Evolutionary conservation across 2,113 vertebrate genomes (phyloP), one percentile per base, ranked within the genome.

Genomic region (Oncorhynchus keta): DNA sequence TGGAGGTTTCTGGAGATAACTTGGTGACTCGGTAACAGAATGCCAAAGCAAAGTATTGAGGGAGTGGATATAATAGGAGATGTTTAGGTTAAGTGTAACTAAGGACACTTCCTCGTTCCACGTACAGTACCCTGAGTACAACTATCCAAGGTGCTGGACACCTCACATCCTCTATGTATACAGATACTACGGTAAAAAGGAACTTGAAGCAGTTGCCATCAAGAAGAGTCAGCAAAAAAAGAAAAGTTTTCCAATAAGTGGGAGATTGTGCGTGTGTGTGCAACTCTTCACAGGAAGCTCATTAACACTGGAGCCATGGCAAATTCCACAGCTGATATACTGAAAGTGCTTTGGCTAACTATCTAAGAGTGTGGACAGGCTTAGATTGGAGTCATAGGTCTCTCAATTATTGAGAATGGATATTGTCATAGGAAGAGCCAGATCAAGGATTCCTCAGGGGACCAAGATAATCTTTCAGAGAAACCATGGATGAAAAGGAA

Each of bases 251-350:
- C 71, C 76, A 51, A 57, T 13, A 68, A 73, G 62, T 72, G 82
- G 74, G 49, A 70, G 72, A 65, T 55, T n/a, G 66, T 39, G 57
- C 68, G 6, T 35, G 35, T 35, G 59, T 79, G 85, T 84, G 48
- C 67, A 73, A 30, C 71, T 82, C 86, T 85, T 88, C 85, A 86
- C 82, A 14, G 82, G 84, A 88, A 90, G 87, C 91, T 91, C 89
- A 85, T 89, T 89, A 90, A 88, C 84, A 84, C 85, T 82, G 87
- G 86, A 88, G 87, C 62, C 20, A 79, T 78, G 78, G 84, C 83
- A 85, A 76, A 86, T 78, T 85, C 86, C 83, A 87, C 87, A 88
- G 87, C 86, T 89, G 90, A 87, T 86, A 90, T 88, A 80, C 39
- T 45, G 39, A 11, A 45, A 11, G 39, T 89, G 86, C 64, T 22